Conservation (phyloP, 2,797 vertebrate genomes). For the Poeciliopsis infans region DNA sequence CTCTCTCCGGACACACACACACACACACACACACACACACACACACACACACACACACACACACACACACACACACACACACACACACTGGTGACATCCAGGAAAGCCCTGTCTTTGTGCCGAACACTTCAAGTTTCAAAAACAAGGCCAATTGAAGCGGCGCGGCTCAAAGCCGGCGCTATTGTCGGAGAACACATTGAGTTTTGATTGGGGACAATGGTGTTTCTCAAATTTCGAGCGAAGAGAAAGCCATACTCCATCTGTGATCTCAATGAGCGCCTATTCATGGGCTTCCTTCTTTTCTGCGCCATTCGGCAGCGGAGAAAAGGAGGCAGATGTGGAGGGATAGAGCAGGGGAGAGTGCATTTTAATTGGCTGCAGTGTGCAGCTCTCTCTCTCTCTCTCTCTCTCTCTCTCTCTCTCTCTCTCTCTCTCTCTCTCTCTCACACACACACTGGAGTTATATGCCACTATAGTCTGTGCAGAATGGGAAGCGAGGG, state of each 20-base stretch:
- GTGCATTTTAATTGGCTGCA: slow-evolving; percentile 91
- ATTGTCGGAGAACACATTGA: slow-evolving; percentile 93
- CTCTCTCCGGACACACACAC: slow-evolving; percentile 19
- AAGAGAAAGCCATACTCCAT: slow-evolving; percentile 94
- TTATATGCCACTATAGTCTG: slow-evolving; percentile 54
- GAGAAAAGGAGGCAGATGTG: slow-evolving; percentile 94
- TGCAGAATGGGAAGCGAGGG: slow-evolving; percentile 56
- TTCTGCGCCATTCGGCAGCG: slow-evolving; percentile 80
- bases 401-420: background rate
- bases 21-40: slow-evolving; percentile 69
- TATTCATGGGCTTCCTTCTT: slow-evolving; percentile 85
- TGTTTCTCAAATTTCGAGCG: slow-evolving; percentile 98
- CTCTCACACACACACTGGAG: slow-evolving; percentile 43
- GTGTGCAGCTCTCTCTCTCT: slow-evolving; percentile 50
- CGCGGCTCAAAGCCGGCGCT: slow-evolving; percentile 89
- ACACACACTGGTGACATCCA: slow-evolving; percentile 89
- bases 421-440: slow-evolving; percentile 9
- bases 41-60: slow-evolving; percentile 21
- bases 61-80: slow-evolving; percentile 37
- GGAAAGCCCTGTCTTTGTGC: slow-evolving; percentile 89
- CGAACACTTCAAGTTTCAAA: slow-evolving; percentile 96
- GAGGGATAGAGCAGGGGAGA: slow-evolving; percentile 82
- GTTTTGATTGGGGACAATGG: slow-evolving; percentile 98
- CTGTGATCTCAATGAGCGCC: slow-evolving; percentile 96
- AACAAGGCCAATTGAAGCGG: slow-evolving; percentile 94